phyloP scores from a whole-genome alignment of 2,888 invertebrate genomes.

The Augochlorella aurata region DNA sequence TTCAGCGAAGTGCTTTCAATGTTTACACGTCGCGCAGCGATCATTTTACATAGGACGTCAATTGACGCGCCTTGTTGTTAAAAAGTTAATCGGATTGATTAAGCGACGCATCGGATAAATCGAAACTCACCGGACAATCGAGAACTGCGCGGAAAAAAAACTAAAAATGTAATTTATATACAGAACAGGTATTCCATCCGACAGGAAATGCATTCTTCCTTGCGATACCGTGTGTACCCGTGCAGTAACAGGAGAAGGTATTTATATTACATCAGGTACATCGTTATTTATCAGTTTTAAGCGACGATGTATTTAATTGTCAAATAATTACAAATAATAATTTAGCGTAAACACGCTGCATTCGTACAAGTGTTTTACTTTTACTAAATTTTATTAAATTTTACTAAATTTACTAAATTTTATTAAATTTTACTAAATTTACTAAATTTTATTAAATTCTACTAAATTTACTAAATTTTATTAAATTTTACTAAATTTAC shows the following conservation, averaged over 20 bases:
- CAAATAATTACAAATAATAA: background rate
- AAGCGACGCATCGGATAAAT: background rate
- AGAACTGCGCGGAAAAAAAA: background rate
- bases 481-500: too few species aligned
- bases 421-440: too few species aligned
- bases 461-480: too few species aligned
- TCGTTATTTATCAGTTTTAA: background rate
- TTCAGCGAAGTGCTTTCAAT: background rate
- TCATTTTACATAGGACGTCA: background rate
- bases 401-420: too few species aligned
- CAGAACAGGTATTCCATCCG: constrained; percentile 5
- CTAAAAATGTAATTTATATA: constrained; percentile 11
- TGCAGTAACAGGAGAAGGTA: background rate
- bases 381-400: too few species aligned
- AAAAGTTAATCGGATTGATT: background rate
- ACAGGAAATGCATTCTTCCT: constrained; percentile 1
- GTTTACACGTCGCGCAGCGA: background rate
- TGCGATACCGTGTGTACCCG: background rate
- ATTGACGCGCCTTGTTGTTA: background rate
- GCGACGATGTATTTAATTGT: background rate
- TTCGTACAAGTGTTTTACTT: background rate
- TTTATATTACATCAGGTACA: background rate
- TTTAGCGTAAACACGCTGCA: background rate
- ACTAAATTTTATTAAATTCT: too few species aligned
- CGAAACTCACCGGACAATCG: background rate